phyloP scores from a whole-genome alignment of 1,140 invertebrate genomes.

The Cydia strobilella region DNA sequence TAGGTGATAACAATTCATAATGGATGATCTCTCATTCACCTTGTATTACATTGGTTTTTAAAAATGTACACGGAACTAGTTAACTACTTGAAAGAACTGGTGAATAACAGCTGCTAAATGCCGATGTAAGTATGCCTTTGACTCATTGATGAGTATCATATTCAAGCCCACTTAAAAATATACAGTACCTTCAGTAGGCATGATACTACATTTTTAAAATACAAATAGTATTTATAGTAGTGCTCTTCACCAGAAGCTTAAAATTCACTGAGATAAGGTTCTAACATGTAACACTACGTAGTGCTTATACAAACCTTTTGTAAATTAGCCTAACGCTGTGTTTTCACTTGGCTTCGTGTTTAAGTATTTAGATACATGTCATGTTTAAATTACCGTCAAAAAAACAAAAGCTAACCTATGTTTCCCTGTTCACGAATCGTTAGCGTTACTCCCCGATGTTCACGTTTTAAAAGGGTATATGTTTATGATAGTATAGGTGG shows the following conservation, averaged over 20 bases:
- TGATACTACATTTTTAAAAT: background rate
- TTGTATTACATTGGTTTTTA: no score
- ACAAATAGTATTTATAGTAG: background rate
- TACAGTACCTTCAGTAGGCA: background rate
- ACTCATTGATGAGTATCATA: background rate
- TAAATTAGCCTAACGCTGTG: background rate
- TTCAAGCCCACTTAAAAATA: background rate
- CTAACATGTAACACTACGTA: background rate
- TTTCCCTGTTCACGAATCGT: constrained; percentile 53
- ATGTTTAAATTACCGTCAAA: constrained; percentile 24
- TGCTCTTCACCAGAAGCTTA: background rate
- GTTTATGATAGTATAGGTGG: background rate
- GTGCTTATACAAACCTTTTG: background rate
- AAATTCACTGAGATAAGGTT: background rate
- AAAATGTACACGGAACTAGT: no score
- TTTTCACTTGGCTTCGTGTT: constrained; percentile 5
- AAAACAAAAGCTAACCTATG: constrained; percentile 30
- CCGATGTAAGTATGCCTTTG: background rate
- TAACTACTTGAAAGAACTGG: no score
- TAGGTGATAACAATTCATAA: no score
- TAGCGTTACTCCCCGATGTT: constrained; percentile 36
- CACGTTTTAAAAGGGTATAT: background rate
- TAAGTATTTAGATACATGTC: constrained; percentile 27
- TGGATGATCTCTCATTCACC: no score
- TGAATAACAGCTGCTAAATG: no score